Base-by-base conservation (phyloP, 2,113 vertebrate species). In the Psettodes erumei region DNA sequence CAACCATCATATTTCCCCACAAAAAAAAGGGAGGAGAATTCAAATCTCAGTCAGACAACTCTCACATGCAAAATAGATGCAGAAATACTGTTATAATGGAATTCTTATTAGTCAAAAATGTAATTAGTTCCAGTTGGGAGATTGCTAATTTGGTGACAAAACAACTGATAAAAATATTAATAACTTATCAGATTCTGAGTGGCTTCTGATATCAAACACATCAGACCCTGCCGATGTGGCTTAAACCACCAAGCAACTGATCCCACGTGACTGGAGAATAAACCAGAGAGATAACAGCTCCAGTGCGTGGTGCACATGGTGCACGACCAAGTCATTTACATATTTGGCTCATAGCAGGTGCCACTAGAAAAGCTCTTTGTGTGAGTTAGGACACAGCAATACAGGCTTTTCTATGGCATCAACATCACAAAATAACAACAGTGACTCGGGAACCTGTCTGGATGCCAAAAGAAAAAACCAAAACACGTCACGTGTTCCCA, bases 291-390 rank as follows among this genome's bases (percentile, higher is more conserved):
- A 45, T 32, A 62, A 37, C 37, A 28, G 60, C 62, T 62, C 11
- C 47, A 21, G 51, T 3, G 21, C 5, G 38, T 33, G 35, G 25
- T 15, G 62, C n/a, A n/a, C n/a, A n/a, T n/a, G n/a, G n/a, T 32
- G 45, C 1, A 7, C 3, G 9, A 45, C 50, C 60, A 38, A 9
- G 28, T 79, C 3, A 54, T 87, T 85, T 77, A 12, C 72, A 68
- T 77, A 67, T 37, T 71, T 38, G 79, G 13, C 40, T 35, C 0
- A 5, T 6, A n/a, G 67, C 54, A 72, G 62, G 19, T 13, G 33
- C 12, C 43, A 12, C 23, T 9, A 42, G 16, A 63, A 43, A 28
- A 16, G 15, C 16, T 74, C 40, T 71, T 43, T 85, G 73, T 81
- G 62, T 40, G 32, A 54, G 65, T 30, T 38, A n/a, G 33, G 47